These are phyloP conservation scores for Moxostoma hubbsi DNA, from an alignment of 2,797 vertebrate genomes.

Conservation along the genomic window DNA sequence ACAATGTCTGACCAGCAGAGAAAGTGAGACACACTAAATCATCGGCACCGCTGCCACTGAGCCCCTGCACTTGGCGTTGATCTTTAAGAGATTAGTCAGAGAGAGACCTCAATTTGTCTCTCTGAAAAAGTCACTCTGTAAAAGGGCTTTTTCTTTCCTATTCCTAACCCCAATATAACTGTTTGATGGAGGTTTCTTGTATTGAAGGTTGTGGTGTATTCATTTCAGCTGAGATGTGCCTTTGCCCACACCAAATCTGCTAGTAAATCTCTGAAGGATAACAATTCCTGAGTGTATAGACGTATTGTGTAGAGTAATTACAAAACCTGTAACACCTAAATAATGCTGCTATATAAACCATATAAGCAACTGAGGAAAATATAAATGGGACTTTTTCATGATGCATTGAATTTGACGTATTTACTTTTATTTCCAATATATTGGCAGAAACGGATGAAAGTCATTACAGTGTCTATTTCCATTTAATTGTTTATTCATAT, in stretches of 20 bases:
- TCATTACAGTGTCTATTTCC: too few species aligned
- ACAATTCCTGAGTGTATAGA: constrained; percentile 2
- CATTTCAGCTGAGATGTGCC: background rate
- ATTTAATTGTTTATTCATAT: background rate
- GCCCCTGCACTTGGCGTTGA: constrained; percentile 63
- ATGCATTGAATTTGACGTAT: too few species aligned
- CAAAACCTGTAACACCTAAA: background rate
- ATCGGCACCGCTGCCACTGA: constrained; percentile 19
- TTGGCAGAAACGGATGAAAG: too few species aligned
- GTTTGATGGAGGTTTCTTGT: constrained; percentile 24
- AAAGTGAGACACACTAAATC: constrained; percentile 59
- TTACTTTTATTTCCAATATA: too few species aligned
- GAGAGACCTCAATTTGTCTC: constrained; percentile 57
- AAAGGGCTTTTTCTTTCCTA: background rate
- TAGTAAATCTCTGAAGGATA: constrained; percentile 5
- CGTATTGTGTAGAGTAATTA: constrained; percentile 15
- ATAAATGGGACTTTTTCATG: too few species aligned
- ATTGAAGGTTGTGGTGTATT: background rate
- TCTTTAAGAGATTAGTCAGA: constrained; percentile 57
- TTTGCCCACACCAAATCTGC: constrained; percentile 3
- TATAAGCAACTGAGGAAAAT: too few species aligned
- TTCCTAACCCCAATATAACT: background rate
- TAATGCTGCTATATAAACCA: too few species aligned
- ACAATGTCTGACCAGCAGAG: constrained; percentile 51
- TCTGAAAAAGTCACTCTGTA: constrained; percentile 29